Base-by-base conservation (phyloP, 1,140 invertebrate species). In the Helicoverpa armigera region DNA sequence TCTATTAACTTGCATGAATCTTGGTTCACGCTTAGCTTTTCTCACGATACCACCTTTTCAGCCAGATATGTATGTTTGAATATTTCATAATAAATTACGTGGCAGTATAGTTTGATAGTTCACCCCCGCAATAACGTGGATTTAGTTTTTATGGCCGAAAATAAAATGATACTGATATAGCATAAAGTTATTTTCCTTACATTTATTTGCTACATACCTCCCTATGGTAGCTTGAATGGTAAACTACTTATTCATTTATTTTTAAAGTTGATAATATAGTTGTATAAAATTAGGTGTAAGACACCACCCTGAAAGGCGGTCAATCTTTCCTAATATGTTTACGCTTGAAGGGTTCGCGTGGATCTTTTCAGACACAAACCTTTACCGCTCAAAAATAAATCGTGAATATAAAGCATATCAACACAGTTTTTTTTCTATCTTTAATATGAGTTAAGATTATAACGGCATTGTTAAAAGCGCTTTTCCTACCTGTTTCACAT, bases 1-100 rank as follows among this genome's bases (percentile, higher is more conserved):
- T 85, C 82, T 87, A 87, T 87, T 87, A 86, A 86, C 70, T 84
- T 85, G 79, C 81, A 82, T 76, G 80, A 84, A 85, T 83, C 82
- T 84, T 83, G 75, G 78, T 60, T 63, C 82, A 65, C 79, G 63
- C 83, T 74, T 67, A 78, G 51, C 76, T 50, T 53, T 75, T 43
- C 56, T 35, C 63, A 74, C 14, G 50, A 54, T 16, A 74, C 75
- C 16, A 63, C 74, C 35, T 35, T 63, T 61, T 65, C 43, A 23
- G 56, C 13, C 35, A 60, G 14, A 14, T 76, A 43, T 35, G 60
- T 63, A 35, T 73, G 70, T 58, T 60, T 76, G 73, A 76, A 76
- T 76, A 76, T 76, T 76, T 76, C 58, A 72, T 72, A 50, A 76
- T 60, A 61, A 76, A 61, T 76, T 76, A 51, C 31, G 48, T n/a